These are phyloP conservation scores for Macrotus californicus DNA, from an alignment of 2,113 vertebrate species.

Conservation along the genomic window DNA sequence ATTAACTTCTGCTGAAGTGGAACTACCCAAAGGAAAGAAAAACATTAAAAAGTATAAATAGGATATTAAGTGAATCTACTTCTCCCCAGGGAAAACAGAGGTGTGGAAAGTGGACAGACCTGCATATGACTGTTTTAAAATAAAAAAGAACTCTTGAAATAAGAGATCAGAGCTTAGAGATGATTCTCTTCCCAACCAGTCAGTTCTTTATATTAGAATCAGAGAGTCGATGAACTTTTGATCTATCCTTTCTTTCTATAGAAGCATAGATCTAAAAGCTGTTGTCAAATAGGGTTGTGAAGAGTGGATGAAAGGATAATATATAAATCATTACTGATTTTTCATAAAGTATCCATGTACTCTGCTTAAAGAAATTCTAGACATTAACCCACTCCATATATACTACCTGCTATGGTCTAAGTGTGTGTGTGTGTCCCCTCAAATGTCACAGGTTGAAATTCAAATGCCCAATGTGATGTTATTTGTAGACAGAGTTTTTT, in stretches of 20 bases:
- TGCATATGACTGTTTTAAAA: conserved; percentile 35
- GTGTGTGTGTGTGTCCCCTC: background rate
- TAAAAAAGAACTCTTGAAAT: conserved; percentile 43
- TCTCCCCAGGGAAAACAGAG: background rate
- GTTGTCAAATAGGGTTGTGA: conserved; percentile 46
- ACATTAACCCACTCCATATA: background rate
- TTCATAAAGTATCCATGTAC: conserved; percentile 4
- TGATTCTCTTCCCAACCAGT: conserved; percentile 19
- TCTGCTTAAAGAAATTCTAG: background rate
- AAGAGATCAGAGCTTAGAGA: conserved; percentile 49
- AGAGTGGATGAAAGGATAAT: conserved; percentile 37
- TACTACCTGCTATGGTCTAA: background rate
- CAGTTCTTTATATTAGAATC: conserved; percentile 51
- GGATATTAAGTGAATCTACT: background rate
- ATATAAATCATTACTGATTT: conserved; percentile 52
- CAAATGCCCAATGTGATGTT: background rate
- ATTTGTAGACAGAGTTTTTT: background rate
- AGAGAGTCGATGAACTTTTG: conserved; percentile 60
- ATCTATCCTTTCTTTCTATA: conserved; percentile 49
- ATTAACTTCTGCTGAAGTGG: background rate
- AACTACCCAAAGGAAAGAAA: background rate
- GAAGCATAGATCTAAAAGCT: conserved; percentile 49
- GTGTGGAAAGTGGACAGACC: background rate
- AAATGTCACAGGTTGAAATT: background rate
- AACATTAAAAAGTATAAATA: background rate